Evolutionary conservation across 2,888 invertebrate species (phyloP).

Genomic region (Amphipyra tragopoginis): DNA sequence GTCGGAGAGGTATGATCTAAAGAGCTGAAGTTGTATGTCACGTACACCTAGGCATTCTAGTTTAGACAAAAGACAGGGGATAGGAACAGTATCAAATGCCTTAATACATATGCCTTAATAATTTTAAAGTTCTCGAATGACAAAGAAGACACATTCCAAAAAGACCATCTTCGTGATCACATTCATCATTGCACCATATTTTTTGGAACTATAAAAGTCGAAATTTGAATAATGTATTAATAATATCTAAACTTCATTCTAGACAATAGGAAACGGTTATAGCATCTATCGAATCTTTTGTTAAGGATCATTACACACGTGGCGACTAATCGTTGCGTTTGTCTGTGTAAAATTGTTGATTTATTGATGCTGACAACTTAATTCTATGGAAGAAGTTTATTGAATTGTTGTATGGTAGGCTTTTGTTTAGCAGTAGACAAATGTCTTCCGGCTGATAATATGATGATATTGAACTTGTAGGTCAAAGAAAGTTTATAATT

Average conservation of each 20-base stretch:
- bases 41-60: no score
- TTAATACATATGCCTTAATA: no score
- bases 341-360: background rate
- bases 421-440: no score
- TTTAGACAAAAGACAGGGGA: no score
- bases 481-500: no score
- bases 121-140: background rate
- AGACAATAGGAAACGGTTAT: background rate
- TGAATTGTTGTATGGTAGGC: no score
- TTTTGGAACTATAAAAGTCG: slow-evolving; percentile 40
- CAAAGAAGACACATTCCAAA: slow-evolving; percentile 26
- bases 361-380: background rate
- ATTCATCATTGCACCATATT: slow-evolving; percentile 13
- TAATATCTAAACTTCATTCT: background rate
- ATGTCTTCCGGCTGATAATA: no score
- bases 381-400: background rate
- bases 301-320: background rate
- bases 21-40: no score
- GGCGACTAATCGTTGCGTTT: background rate
- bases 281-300: background rate
- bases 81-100: no score
- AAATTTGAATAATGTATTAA: slow-evolving; percentile 19
- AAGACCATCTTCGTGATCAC: slow-evolving; percentile 44
- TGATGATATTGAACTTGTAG: no score
- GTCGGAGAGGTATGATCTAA: no score